Evolutionary conservation across 2,888 invertebrate species (phyloP).

Genomic region (Zygogramma bicolorata): DNA sequence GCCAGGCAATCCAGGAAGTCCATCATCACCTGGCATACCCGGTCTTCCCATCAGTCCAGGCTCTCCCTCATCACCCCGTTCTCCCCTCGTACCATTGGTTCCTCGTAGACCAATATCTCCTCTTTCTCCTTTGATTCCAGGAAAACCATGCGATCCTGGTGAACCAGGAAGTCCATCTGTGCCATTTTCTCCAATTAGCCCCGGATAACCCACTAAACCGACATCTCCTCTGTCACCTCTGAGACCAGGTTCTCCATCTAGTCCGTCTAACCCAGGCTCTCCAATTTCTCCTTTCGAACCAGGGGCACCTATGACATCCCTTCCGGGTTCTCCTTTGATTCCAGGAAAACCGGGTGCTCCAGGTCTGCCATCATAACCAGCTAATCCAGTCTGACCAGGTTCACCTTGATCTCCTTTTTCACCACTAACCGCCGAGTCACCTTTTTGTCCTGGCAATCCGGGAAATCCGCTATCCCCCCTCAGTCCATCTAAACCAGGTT

Average conservation of each 20-base stretch:
- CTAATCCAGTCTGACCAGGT: constrained; percentile 52
- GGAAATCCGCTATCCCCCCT: constrained; percentile 65
- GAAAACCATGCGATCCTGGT: constrained; percentile 66
- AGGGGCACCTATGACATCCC: constrained; percentile 70
- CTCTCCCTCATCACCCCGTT: constrained; percentile 81
- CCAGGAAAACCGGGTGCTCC: constrained; percentile 68
- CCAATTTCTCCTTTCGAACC: constrained; percentile 70
- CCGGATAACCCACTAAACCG: constrained; percentile 67
- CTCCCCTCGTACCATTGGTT: constrained; percentile 70
- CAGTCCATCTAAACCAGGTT: constrained; percentile 60
- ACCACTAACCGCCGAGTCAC: constrained; percentile 74
- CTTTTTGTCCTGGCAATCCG: constrained; percentile 65
- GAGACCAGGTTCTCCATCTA: constrained; percentile 72
- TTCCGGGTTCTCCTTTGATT: constrained; percentile 59
- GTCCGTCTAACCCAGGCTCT: constrained; percentile 70
- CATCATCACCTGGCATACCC: constrained; percentile 70
- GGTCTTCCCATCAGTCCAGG: constrained; percentile 73
- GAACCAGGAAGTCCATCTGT: constrained; percentile 69
- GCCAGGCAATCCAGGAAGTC: constrained; percentile 69
- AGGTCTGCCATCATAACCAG: constrained; percentile 51
- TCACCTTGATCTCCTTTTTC: constrained; percentile 72
- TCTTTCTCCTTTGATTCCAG: constrained; percentile 69
- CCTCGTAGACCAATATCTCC: constrained; percentile 66
- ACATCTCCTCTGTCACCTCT: constrained; percentile 73
- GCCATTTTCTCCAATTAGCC: constrained; percentile 67